Evolutionary conservation across 1,140 invertebrate species (phyloP).

Genomic region (Chrysopa pallens): DNA sequence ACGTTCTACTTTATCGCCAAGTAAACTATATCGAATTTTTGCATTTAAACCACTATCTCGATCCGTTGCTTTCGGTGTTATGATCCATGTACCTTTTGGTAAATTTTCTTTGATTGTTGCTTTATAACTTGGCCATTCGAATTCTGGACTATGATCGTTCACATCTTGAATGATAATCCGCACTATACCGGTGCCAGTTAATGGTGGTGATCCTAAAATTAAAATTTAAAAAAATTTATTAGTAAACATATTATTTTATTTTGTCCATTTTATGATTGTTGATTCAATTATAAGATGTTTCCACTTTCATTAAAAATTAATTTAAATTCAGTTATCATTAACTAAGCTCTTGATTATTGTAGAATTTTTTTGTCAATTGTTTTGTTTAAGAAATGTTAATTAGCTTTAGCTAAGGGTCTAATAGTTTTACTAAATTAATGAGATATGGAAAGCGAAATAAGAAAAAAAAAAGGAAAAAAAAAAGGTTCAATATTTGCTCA

Average conservation of each 20-base stretch:
- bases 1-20: conserved; percentile 59
- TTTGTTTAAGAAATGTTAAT: too few relatives aligned
- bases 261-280: too few relatives aligned
- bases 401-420: too few relatives aligned
- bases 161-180: conserved; percentile 79
- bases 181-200: conserved; percentile 76
- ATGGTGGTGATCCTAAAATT: conserved; percentile 61
- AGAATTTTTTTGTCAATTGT: too few relatives aligned
- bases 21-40: conserved; percentile 61
- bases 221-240: conserved; percentile 10
- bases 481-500: too few relatives aligned
- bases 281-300: too few relatives aligned
- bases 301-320: too few relatives aligned
- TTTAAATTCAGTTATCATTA: too few relatives aligned
- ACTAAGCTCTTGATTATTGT: too few relatives aligned
- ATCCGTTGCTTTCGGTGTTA: conserved; percentile 56
- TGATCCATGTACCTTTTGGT: conserved; percentile 47
- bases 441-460: too few relatives aligned
- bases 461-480: too few relatives aligned
- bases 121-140: conserved; percentile 58
- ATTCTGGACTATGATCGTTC: conserved; percentile 82
- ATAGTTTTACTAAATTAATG: too few relatives aligned
- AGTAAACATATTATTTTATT: conserved; percentile 4
- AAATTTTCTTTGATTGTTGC: conserved; percentile 61
- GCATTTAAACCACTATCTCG: conserved; percentile 69